A percentile compares a stretch with the other conserved stretches of the same genome.
phyloP scores from a whole-genome alignment of 2,113 vertebrate genomes.

The Gallinago media region DNA sequence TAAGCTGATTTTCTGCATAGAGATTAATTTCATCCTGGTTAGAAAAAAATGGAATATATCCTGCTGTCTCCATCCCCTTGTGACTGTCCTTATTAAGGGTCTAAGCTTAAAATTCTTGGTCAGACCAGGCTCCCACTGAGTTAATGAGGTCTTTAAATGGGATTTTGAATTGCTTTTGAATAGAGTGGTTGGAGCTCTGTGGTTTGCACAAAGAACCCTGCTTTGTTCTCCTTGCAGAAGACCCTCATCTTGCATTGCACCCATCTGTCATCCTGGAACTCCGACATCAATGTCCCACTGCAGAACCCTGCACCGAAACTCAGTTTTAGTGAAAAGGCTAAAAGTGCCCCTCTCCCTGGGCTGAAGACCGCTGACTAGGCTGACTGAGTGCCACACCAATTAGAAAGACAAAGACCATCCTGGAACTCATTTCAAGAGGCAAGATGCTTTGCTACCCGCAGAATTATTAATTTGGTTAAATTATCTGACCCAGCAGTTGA shows the following conservation, averaged over 20 bases:
- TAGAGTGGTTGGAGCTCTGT: background rate
- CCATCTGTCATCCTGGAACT: background rate
- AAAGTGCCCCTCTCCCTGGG: background rate
- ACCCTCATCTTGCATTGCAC: background rate
- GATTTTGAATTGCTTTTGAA: background rate
- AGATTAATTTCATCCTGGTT: conserved; percentile 13
- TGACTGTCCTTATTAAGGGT: conserved; percentile 17
- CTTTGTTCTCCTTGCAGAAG: background rate
- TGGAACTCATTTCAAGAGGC: background rate
- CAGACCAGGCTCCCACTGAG: background rate
- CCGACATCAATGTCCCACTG: background rate
- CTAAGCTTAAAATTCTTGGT: background rate
- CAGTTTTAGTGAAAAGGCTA: background rate
- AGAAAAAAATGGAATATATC: conserved; percentile 7
- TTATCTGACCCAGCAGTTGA: background rate
- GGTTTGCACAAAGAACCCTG: background rate
- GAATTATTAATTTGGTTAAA: background rate
- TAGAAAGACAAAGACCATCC: background rate
- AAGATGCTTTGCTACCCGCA: background rate
- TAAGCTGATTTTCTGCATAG: conserved; percentile 36
- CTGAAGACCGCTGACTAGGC: background rate
- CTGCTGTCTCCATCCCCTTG: background rate
- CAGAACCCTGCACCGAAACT: background rate
- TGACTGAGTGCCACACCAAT: background rate
- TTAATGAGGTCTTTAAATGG: background rate